phyloP scores from a whole-genome alignment of 2,888 invertebrate genomes.

The Lithophane socia region DNA sequence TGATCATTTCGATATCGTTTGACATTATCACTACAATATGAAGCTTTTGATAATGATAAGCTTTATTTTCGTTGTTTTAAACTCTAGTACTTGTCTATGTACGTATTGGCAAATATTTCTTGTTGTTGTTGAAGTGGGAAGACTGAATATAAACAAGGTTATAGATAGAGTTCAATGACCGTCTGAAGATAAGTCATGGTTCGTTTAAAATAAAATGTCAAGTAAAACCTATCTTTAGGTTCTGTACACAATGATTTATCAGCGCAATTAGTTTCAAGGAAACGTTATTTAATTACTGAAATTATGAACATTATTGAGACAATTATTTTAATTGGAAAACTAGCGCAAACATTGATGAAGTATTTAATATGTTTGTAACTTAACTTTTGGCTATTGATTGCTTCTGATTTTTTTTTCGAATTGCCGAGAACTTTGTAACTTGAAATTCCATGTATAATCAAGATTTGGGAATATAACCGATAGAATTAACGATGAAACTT shows the following conservation, averaged over 20 bases:
- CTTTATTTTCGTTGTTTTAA: slow-evolving; percentile 22
- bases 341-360: too few relatives aligned
- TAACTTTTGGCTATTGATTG: too few relatives aligned
- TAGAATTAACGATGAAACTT: not conserved
- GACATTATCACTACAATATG: slow-evolving; percentile 39
- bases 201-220: slow-evolving; percentile 17
- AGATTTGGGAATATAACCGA: not conserved
- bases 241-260: slow-evolving; percentile 19
- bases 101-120: not conserved
- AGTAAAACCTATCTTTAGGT: slow-evolving; percentile 35
- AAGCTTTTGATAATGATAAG: slow-evolving; percentile 21
- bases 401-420: too few relatives aligned
- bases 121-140: not conserved
- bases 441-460: too few relatives aligned
- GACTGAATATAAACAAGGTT: not conserved
- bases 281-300: not conserved
- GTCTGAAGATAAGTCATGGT: not conserved
- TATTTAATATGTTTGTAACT: not conserved
- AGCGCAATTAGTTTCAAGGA: not conserved
- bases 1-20: slow-evolving; percentile 37
- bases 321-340: not conserved
- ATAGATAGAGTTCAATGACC: slow-evolving; percentile 36
- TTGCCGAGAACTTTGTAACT: too few relatives aligned
- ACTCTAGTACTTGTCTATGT: not conserved
- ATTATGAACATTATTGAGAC: not conserved